Evolutionary conservation across 1,140 invertebrate genomes (phyloP).

Genomic region (Drosophila ficusphila): DNA sequence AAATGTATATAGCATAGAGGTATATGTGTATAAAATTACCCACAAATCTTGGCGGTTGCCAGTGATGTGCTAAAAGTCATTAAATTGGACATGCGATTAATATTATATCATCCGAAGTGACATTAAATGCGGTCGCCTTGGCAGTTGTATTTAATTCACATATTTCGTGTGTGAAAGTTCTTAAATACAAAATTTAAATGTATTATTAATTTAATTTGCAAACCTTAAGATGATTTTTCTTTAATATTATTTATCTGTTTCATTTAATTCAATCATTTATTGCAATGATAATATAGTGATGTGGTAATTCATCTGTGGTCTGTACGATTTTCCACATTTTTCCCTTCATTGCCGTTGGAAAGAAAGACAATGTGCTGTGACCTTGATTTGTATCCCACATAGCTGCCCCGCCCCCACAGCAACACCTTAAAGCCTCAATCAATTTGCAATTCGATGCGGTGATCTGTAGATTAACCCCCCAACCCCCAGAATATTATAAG

Average conservation of each 20-base stretch:
- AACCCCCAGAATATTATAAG: constrained; percentile 7
- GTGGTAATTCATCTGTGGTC: neutral
- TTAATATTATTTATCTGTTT: too few species aligned
- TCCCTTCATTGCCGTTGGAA: neutral
- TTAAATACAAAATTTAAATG: neutral
- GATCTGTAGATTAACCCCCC: constrained; percentile 22
- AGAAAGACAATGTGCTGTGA: constrained; percentile 4
- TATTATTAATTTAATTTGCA: too few species aligned
- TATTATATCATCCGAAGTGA: constrained; percentile 72
- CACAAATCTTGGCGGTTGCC: constrained; percentile 9
- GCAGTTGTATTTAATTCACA: neutral
- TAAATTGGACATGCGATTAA: constrained; percentile 77
- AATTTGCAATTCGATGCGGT: constrained; percentile 66
- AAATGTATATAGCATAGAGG: neutral
- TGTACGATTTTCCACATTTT: neutral
- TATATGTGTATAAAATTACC: neutral
- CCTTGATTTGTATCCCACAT: constrained; percentile 8
- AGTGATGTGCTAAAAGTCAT: constrained; percentile 61
- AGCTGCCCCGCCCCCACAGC: neutral
- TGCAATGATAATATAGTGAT: too few species aligned
- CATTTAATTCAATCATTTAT: neutral
- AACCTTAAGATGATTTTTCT: too few species aligned
- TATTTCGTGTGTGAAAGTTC: neutral
- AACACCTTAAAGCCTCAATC: constrained; percentile 1
- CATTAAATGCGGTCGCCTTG: constrained; percentile 53